These are phyloP conservation scores for Leptodactylus fuscus DNA, from an alignment of 2,113 vertebrate genomes.

Conservation along the genomic window DNA sequence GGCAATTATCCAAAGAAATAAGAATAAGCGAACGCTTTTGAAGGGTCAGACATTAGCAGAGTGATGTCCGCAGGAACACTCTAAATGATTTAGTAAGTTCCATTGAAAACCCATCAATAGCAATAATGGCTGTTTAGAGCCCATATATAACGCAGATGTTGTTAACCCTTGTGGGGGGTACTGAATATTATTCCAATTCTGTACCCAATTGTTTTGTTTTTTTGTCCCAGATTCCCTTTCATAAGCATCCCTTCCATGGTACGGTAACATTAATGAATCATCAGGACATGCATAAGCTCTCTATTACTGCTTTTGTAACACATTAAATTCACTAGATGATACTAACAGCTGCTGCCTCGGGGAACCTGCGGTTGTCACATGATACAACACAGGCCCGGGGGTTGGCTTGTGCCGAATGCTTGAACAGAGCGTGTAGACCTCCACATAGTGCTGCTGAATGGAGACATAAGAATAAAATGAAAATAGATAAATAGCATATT, in stretches of 20 bases:
- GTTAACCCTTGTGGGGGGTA: no score
- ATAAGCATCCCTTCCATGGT: neutral
- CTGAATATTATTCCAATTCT: no score
- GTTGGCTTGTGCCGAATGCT: neutral
- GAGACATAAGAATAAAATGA: conserved; percentile 37
- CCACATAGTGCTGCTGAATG: neutral
- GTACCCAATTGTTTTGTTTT: no score
- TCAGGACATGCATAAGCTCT: neutral
- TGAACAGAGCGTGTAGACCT: neutral
- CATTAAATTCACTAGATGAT: neutral
- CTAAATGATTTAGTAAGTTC: no score
- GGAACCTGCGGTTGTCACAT: conserved; percentile 13
- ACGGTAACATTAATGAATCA: neutral
- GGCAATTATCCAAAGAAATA: no score
- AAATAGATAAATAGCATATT: conserved; percentile 48
- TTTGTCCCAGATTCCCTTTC: neutral
- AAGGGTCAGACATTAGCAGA: no score
- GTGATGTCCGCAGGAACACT: no score
- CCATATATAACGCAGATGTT: no score
- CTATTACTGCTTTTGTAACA: neutral
- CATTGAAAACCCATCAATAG: no score
- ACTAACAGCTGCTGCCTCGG: neutral
- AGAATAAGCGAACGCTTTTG: no score
- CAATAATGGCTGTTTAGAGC: no score
- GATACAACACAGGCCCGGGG: neutral